Percentiles rank a stretch among this genome's conserved stretches.
These are phyloP conservation scores for Meriones psammophilus DNA, from an alignment of 2,797 vertebrate species.

Conservation along the genomic window DNA sequence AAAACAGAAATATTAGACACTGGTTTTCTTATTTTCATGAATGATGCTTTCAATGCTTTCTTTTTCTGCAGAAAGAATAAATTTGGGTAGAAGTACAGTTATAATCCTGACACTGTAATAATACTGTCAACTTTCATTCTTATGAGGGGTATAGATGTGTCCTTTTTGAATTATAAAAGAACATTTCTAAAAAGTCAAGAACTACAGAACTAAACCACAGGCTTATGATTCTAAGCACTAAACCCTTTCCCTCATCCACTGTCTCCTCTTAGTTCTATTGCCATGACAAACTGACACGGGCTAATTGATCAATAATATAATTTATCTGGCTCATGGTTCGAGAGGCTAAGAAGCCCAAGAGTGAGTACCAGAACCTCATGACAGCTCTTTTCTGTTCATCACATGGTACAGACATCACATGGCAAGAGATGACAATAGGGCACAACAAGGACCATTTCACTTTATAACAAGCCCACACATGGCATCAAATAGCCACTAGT, in stretches of 20 bases:
- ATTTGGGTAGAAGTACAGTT: not conserved
- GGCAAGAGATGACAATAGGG: not conserved
- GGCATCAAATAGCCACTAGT: too few relatives aligned
- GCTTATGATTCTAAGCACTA: not conserved
- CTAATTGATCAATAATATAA: not conserved
- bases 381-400: not conserved
- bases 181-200: not conserved
- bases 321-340: not conserved
- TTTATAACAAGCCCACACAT: not conserved
- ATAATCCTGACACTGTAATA: not conserved
- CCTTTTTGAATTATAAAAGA: not conserved
- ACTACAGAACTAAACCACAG: not conserved
- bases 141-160: not conserved
- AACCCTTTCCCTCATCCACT: not conserved
- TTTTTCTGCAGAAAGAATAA: not conserved
- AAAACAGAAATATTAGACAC: not conserved
- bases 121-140: not conserved
- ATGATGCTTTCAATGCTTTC: not conserved
- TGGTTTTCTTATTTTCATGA: slow-evolving; percentile 4
- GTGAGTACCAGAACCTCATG: not conserved
- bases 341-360: not conserved
- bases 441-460: too few relatives aligned
- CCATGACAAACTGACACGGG: not conserved
- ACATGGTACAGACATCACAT: too few relatives aligned
- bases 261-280: not conserved